Percentiles rank a stretch among this genome's conserved stretches.
phyloP scores from a whole-genome alignment of 2,113 vertebrate species.

The Mugil cephalus region DNA sequence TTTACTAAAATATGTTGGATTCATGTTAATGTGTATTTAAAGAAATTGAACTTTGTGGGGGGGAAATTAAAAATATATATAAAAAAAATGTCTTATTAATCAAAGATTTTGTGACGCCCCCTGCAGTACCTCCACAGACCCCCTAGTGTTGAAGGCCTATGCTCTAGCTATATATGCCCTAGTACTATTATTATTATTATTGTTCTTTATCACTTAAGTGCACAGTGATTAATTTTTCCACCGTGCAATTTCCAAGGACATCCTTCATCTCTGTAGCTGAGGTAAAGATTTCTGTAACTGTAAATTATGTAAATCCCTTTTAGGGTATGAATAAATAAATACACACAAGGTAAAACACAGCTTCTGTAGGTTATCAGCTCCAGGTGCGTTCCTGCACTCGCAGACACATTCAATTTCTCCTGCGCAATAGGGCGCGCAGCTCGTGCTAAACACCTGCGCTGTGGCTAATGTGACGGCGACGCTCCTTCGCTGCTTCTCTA shows the following conservation, averaged over 20 bases:
- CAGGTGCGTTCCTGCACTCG: not conserved
- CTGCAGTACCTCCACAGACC: no score
- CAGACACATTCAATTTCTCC: not conserved
- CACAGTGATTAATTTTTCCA: not conserved
- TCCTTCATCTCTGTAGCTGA: not conserved
- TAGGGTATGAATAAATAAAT: not conserved
- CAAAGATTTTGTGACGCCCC: no score
- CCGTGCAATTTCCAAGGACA: not conserved
- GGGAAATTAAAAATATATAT: no score
- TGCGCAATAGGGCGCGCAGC: not conserved
- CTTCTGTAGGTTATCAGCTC: not conserved
- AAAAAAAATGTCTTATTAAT: no score
- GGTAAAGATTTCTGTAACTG: conserved; percentile 7
- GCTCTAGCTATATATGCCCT: no score
- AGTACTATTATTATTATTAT: no score
- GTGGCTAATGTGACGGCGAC: not conserved
- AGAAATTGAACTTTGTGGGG: no score
- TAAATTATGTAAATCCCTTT: not conserved
- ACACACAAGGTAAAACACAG: not conserved
- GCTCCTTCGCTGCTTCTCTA: not conserved
- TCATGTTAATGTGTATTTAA: no score
- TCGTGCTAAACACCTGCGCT: no score
- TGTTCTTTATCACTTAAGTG: not conserved
- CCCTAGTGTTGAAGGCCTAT: no score
- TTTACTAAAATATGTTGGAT: no score